A percentile compares a stretch with the other conserved stretches of the same genome.
phyloP scores from a whole-genome alignment of 2,113 vertebrate species.

The Xenopus borealis region DNA sequence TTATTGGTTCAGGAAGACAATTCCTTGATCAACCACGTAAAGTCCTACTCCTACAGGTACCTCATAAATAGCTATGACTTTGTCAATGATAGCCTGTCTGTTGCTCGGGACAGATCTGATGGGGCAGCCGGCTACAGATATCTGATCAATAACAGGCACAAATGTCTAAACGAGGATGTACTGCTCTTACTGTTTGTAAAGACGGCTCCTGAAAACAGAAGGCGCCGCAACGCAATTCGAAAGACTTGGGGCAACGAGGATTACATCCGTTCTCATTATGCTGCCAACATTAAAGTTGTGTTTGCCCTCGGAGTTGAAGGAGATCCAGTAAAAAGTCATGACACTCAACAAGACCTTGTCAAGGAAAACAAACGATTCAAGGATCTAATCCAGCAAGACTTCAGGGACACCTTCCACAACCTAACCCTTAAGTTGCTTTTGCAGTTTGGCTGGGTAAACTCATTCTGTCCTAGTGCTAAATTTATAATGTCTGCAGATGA shows the following conservation, averaged over 20 bases:
- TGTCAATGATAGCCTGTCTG: constrained; percentile 72
- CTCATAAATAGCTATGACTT: constrained; percentile 84
- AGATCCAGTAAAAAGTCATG: constrained; percentile 28
- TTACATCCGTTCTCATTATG: constrained; percentile 62
- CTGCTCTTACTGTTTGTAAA: constrained; percentile 88
- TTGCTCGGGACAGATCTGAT: constrained; percentile 61
- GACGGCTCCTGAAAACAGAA: constrained; percentile 76
- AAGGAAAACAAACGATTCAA: constrained; percentile 67
- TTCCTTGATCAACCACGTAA: constrained; percentile 76
- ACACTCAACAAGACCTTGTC: constrained; percentile 62
- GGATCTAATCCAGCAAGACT: constrained; percentile 88
- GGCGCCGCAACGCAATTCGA: constrained; percentile 76
- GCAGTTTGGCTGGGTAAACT: constrained; percentile 86
- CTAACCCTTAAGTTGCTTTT: constrained; percentile 84
- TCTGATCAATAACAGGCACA: constrained; percentile 78
- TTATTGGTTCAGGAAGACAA: constrained; percentile 77
- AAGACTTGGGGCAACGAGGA: constrained; percentile 86
- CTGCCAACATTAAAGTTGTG: constrained; percentile 75
- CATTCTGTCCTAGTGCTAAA: constrained; percentile 78
- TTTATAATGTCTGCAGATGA: constrained; percentile 95
- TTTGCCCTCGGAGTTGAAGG: constrained; percentile 76
- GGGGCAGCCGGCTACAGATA: constrained; percentile 63
- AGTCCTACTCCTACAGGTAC: constrained; percentile 86
- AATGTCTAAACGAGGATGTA: constrained; percentile 73
- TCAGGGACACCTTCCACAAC: constrained; percentile 89